Evolutionary conservation across 2,113 vertebrate species (phyloP), one percentile per base, ranked within the genome.

Genomic region (Candoia aspera): DNA sequence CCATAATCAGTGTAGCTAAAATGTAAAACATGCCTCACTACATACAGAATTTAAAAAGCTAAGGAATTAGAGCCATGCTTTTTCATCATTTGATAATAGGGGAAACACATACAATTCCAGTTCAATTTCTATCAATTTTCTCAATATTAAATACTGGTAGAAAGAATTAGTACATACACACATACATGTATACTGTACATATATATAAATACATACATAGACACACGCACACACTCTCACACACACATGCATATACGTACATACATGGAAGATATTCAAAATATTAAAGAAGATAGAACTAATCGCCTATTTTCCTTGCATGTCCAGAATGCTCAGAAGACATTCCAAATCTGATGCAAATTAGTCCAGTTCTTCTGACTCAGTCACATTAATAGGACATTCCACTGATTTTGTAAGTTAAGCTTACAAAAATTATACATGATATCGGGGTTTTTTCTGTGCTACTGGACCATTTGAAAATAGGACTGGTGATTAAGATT

Each of bases 1-100:
- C 93, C 0, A 29, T 92, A 91, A 92, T 95, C 96, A 93, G 85
- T 90, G 64, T 49, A 29, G 60, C 90, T 92, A 87, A 92, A 87
- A 84, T 88, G 53, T 84, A 92, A 92, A 93, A 91, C 19, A 8
- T 79, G 42, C 54, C 73, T 92, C 54, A 42, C 91, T 95, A 93
- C 73, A 91, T 73, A 73, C n/a, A 73, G 17, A 85, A 73, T 84
- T 92, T 86, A 92, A 91, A 95, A 84, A 87, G 49, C 0, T 0
- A 49, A 46, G 49, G 49, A 95, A 92, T 29, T 59, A 58, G 94
- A 95, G 8, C 6, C 24, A 86, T 33, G 1, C 10, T 93, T 93
- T 87, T 91, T 42, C 4, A 33, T 84, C 42, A 93, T 86, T 33
- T n/a, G 83, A 15, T 33, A 73, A 73, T 73, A 2, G 0, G 6